phyloP scores from a whole-genome alignment of 2,797 vertebrate genomes.

The Iguana delicatissima region DNA sequence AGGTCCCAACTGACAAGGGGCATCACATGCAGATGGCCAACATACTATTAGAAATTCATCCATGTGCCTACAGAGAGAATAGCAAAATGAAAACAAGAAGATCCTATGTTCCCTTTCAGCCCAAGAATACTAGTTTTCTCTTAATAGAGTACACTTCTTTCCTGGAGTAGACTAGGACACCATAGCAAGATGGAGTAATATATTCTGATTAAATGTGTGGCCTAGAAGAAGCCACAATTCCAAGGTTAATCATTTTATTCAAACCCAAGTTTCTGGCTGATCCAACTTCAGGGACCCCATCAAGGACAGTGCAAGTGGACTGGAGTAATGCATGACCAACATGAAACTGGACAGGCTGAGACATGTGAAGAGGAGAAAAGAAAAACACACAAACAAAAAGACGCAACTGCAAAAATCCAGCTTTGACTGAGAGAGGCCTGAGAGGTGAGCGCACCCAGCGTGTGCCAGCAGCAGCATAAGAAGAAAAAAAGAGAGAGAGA shows the following conservation, averaged over 20 bases:
- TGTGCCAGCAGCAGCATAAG: slow-evolving; percentile 83
- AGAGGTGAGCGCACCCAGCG: slow-evolving; percentile 83
- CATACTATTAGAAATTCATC: slow-evolving; percentile 31
- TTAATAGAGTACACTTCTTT: slow-evolving; percentile 31
- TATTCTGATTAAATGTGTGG: slow-evolving; percentile 61
- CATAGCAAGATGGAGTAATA: slow-evolving; percentile 56
- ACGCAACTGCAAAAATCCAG: slow-evolving; percentile 99
- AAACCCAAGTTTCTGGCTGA: slow-evolving; percentile 70
- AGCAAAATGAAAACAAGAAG: slow-evolving; percentile 29
- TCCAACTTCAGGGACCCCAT: slow-evolving; percentile 63
- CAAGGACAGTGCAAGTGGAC: slow-evolving; percentile 45
- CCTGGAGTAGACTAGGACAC: slow-evolving; percentile 50
- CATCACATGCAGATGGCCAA: slow-evolving; percentile 6
- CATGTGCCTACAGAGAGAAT: slow-evolving; percentile 47
- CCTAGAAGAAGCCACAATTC: slow-evolving; percentile 12
- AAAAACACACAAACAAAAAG: slow-evolving; percentile 82
- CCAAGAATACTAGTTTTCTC: slow-evolving; percentile 48
- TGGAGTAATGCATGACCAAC: slow-evolving; percentile 54
- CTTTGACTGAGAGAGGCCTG: slow-evolving; percentile 98
- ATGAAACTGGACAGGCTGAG: slow-evolving; percentile 71
- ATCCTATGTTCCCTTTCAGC: slow-evolving; percentile 40
- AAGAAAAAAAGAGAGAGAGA: slow-evolving; percentile 67
- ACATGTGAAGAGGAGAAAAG: slow-evolving; percentile 69
- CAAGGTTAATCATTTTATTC: slow-evolving; percentile 58
- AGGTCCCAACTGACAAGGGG: slow-evolving; percentile 26